These are phyloP conservation scores for Mastomys natalensis DNA, from an alignment of 2,113 vertebrate genomes.

Conservation along the genomic window DNA sequence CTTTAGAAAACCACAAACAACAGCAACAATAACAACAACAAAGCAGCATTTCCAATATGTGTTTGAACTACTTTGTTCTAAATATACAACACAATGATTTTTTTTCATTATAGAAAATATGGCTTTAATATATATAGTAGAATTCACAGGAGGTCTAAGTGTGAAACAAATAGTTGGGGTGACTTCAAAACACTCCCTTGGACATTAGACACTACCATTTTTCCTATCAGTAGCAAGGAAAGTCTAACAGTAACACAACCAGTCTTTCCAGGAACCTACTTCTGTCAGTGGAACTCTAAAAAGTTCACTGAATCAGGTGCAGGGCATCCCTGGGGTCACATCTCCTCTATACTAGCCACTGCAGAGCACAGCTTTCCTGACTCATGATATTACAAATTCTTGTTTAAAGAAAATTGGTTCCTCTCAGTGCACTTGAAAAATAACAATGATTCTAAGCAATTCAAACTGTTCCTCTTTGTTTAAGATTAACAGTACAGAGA, in stretches of 20 bases:
- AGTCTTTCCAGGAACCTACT: not conserved
- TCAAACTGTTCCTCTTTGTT: not conserved
- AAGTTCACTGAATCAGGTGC: not conserved
- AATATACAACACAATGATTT: not conserved
- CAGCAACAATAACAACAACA: not conserved
- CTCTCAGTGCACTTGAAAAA: not conserved
- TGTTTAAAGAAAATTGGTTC: not conserved
- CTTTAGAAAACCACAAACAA: not conserved
- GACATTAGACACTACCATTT: not conserved
- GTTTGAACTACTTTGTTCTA: not conserved
- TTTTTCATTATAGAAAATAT: not conserved
- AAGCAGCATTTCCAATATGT: not conserved
- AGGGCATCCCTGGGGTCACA: fast-evolving
- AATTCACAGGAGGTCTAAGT: not conserved
- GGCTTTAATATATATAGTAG: not conserved
- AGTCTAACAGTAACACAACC: not conserved
- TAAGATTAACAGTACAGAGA: not conserved
- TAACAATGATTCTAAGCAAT: not conserved
- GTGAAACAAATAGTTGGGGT: not conserved
- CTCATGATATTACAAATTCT: not conserved
- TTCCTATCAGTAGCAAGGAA: not conserved
- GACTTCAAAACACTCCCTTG: not conserved
- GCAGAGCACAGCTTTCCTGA: not conserved
- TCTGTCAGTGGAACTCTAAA: not conserved
- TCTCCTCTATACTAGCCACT: not conserved